Evolutionary conservation across 2,113 vertebrate genomes (phyloP).

Genomic region (Astatotilapia flaviijosephi): DNA sequence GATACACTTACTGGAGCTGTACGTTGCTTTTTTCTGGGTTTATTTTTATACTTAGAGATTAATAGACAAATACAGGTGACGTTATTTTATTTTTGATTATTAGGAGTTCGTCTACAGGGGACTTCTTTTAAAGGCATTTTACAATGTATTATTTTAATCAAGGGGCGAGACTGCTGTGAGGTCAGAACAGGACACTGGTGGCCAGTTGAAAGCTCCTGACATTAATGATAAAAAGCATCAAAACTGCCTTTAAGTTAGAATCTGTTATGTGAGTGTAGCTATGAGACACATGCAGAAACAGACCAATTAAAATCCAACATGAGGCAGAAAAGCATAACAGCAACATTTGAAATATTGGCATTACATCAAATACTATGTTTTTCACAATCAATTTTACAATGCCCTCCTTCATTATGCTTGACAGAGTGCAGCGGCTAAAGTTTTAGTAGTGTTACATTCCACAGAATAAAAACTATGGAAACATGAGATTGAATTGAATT

Average conservation of each 20-base stretch:
- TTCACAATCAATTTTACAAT: neutral
- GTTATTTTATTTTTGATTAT: neutral
- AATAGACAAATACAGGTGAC: neutral
- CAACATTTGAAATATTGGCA: neutral
- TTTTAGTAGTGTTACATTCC: neutral
- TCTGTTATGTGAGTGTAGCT: neutral
- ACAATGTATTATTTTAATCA: neutral
- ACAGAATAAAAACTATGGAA: neutral
- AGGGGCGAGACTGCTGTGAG: neutral
- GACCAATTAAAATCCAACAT: neutral
- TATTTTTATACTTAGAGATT: neutral
- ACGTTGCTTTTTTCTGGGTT: neutral
- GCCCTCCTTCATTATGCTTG: neutral
- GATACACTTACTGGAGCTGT: neutral
- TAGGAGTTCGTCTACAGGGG: accelerated
- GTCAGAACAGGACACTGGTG: neutral
- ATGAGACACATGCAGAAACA: neutral
- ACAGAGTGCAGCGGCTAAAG: neutral
- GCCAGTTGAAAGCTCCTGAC: neutral
- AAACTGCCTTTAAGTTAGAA: neutral
- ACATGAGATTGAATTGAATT: neutral
- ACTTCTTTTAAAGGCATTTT: neutral
- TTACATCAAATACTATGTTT: neutral
- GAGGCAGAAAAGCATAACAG: neutral
- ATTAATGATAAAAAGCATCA: neutral